Evolutionary conservation across 1,140 invertebrate species (phyloP).

Genomic region (Rhopalosiphum padi): DNA sequence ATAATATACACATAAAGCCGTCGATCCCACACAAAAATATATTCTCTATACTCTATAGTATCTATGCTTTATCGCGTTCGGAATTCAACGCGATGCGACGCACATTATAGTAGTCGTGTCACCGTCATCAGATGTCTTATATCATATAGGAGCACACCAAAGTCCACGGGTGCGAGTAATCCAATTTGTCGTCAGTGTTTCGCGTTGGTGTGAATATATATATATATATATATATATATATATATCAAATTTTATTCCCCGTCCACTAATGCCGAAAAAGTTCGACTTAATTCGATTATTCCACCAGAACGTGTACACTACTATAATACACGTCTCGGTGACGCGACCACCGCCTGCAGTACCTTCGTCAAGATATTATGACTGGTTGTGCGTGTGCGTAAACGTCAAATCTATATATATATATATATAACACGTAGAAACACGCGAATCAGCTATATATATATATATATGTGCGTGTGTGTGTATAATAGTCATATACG

Average conservation of each 20-base stretch:
- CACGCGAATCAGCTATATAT: not conserved
- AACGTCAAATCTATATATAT: not conserved
- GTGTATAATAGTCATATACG: not conserved
- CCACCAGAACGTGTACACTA: not conserved
- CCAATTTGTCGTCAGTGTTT: not conserved
- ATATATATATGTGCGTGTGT: not conserved
- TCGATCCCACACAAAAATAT: not conserved
- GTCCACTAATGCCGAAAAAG: not conserved
- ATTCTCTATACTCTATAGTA: no score
- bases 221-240: not conserved
- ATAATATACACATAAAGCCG: not conserved
- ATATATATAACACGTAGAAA: not conserved
- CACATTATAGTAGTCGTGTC: not conserved
- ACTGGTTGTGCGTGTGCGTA: not conserved
- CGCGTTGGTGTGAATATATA: not conserved
- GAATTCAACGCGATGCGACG: not conserved
- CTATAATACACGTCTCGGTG: not conserved
- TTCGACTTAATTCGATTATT: slow-evolving; percentile 14
- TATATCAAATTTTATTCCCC: not conserved
- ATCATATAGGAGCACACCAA: not conserved
- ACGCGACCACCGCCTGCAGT: not conserved
- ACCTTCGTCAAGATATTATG: not conserved
- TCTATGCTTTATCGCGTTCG: not conserved
- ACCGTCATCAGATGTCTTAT: not conserved
- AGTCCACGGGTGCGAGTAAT: not conserved